phyloP scores from a whole-genome alignment of 2,888 invertebrate genomes.

The Rhogogaster chlorosoma region DNA sequence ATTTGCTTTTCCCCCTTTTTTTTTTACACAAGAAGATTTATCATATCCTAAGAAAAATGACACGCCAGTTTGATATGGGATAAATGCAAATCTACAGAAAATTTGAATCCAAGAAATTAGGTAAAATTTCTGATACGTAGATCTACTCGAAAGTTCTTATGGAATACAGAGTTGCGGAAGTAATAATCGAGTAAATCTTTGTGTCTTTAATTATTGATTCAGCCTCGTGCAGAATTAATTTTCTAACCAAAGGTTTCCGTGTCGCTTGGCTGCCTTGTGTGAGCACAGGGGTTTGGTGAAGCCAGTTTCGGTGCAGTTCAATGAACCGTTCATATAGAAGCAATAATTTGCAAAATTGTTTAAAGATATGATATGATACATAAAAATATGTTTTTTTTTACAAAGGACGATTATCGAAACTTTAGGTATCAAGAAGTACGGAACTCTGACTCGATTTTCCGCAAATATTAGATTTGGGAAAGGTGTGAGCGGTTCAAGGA shows the following conservation, averaged over 20 bases:
- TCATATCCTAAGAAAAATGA: background rate
- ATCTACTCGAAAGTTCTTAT: background rate
- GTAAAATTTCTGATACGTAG: background rate
- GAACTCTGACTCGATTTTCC: background rate
- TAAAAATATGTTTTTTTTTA: background rate
- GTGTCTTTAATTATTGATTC: conserved; percentile 8
- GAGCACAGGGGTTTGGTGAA: background rate
- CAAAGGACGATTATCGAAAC: background rate
- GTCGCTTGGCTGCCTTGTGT: background rate
- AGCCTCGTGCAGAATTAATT: conserved; percentile 4
- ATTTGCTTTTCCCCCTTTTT: background rate
- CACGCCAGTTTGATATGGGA: too few relatives aligned
- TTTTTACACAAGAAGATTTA: too few relatives aligned
- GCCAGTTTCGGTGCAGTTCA: background rate
- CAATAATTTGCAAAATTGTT: conserved; percentile 12
- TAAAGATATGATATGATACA: background rate
- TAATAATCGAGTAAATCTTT: background rate
- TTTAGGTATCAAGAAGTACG: background rate
- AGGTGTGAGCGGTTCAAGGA: background rate
- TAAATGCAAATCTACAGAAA: background rate
- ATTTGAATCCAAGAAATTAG: background rate
- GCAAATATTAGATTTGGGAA: background rate
- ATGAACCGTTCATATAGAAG: conserved; percentile 15
- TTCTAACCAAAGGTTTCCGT: background rate
- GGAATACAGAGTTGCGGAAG: background rate